Conservation (phyloP, 2,888 invertebrate species). For the Cyaniris semiargus region DNA sequence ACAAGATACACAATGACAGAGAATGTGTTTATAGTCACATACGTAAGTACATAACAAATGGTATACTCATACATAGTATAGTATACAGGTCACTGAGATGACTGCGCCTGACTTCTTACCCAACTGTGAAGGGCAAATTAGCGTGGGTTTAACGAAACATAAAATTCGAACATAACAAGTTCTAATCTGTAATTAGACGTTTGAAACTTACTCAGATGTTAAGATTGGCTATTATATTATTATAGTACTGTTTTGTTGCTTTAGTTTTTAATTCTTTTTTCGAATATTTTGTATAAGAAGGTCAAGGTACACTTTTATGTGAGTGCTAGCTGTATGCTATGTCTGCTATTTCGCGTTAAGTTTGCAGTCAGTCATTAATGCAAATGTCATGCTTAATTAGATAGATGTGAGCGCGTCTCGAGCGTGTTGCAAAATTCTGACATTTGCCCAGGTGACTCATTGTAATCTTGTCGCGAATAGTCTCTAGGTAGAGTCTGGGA, state of each 20-base stretch:
- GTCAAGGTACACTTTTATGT: no score
- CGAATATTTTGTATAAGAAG: not conserved
- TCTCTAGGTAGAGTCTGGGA: not conserved
- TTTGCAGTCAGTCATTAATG: not conserved
- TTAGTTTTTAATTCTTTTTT: conserved; percentile 3
- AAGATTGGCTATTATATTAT: not conserved
- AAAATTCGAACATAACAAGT: conserved; percentile 22
- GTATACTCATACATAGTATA: not conserved
- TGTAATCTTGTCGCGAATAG: not conserved
- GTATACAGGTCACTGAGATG: conserved; percentile 21
- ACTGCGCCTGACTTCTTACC: conserved; percentile 27
- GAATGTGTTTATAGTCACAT: not conserved
- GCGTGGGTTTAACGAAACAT: conserved; percentile 27
- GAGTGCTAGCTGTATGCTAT: no score
- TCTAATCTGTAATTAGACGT: conserved; percentile 14
- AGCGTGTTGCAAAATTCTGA: no score
- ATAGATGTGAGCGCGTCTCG: no score
- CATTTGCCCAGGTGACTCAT: not conserved
- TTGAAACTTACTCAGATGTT: conserved; percentile 15
- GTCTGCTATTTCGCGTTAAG: not conserved
- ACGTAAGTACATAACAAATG: not conserved
- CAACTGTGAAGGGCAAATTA: conserved; percentile 31
- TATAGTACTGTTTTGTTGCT: not conserved
- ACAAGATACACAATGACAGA: not conserved
- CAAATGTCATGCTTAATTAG: not conserved